Percentiles rank a stretch among this genome's conserved stretches.
These are phyloP conservation scores for Drosophila pseudotalamancana DNA, from an alignment of 2,888 invertebrate species.

Conservation along the genomic window DNA sequence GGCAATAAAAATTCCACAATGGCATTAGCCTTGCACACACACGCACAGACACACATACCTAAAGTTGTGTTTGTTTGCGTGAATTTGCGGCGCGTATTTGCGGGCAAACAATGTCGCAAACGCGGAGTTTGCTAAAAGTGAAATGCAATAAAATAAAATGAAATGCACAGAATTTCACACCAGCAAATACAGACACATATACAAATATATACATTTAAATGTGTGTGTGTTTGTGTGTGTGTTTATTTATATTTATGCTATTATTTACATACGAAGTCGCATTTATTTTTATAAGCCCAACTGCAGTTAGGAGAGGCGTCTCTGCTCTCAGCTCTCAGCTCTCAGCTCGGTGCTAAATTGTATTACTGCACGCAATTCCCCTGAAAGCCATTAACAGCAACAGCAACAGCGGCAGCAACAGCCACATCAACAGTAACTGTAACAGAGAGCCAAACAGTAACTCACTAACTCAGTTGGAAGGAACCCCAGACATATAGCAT, in stretches of 20 bases:
- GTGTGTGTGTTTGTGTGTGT: slow-evolving; percentile 15
- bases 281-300: slow-evolving; percentile 49
- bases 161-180: slow-evolving; percentile 61
- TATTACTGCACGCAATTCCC: slow-evolving; percentile 77
- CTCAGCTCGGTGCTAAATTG: slow-evolving; percentile 58
- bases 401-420: slow-evolving; percentile 31
- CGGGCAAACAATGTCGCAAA: slow-evolving; percentile 66
- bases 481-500: slow-evolving; percentile 36
- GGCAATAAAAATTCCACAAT: slow-evolving; percentile 76
- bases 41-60: slow-evolving; percentile 7
- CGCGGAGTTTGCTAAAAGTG: slow-evolving; percentile 62
- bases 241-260: slow-evolving; percentile 43
- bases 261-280: slow-evolving; percentile 52
- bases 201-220: neutral
- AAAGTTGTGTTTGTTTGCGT: slow-evolving; percentile 27
- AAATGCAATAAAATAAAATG: slow-evolving; percentile 71
- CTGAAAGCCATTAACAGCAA: slow-evolving; percentile 72
- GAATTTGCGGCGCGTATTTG: slow-evolving; percentile 63
- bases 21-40: slow-evolving; percentile 59
- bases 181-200: slow-evolving; percentile 9
- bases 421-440: slow-evolving; percentile 22
- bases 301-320: slow-evolving; percentile 21
- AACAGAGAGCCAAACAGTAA: slow-evolving; percentile 33
- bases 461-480: slow-evolving; percentile 52
- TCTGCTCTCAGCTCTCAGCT: slow-evolving; percentile 27